These are phyloP conservation scores for Amiota minor DNA, from an alignment of 2,888 invertebrate species.

Conservation along the genomic window DNA sequence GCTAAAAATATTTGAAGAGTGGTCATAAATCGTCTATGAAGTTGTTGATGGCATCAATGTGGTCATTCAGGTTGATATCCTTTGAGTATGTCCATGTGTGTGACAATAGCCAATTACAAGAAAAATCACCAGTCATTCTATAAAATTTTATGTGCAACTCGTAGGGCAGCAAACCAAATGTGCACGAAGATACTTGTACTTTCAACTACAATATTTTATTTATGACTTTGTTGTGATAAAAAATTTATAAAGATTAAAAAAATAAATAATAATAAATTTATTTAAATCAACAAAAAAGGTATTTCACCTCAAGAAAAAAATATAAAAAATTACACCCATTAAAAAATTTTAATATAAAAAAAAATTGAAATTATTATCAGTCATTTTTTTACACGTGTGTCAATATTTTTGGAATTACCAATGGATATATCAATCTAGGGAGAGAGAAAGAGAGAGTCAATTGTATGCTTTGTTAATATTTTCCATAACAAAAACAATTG, in stretches of 20 bases:
- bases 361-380: neutral
- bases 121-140: neutral
- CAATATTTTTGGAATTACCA: neutral
- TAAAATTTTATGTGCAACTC: slow-evolving; percentile 3
- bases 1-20: slow-evolving; percentile 26
- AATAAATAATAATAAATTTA: neutral
- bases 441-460: neutral
- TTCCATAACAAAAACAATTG: neutral
- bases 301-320: neutral
- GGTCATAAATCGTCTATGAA: slow-evolving; percentile 14
- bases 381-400: neutral
- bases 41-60: neutral
- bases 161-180: neutral
- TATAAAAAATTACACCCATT: neutral
- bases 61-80: neutral
- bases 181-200: neutral
- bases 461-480: slow-evolving; percentile 18
- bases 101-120: slow-evolving; percentile 21
- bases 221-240: neutral
- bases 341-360: neutral
- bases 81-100: neutral
- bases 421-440: neutral
- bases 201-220: neutral
- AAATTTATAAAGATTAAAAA: neutral
- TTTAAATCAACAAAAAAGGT: neutral